A percentile compares a stretch with the other conserved stretches of the same genome.
Evolutionary conservation across 2,113 vertebrate species (phyloP).

Genomic region (Phoenicopterus ruber): DNA sequence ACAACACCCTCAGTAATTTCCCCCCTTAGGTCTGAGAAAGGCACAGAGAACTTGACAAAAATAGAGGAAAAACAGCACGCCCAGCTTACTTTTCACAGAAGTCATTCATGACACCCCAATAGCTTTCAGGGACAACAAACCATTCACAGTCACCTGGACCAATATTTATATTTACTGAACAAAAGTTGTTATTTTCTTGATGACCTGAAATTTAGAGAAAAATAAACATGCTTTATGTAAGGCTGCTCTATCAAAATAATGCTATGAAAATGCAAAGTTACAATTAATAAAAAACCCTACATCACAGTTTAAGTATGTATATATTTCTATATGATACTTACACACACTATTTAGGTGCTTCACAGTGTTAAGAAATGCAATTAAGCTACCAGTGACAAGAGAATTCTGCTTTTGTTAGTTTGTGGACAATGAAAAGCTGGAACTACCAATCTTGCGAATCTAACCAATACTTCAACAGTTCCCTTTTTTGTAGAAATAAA

Average conservation of each 20-base stretch:
- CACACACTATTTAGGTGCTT: neutral
- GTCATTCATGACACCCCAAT: constrained; percentile 96
- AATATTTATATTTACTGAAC: constrained; percentile 98
- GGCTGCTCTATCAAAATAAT: neutral
- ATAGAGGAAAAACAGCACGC: neutral
- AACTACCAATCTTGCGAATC: neutral
- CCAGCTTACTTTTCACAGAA: constrained; percentile 95
- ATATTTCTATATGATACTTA: neutral
- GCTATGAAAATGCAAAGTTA: neutral
- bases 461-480: neutral
- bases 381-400: neutral
- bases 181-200: constrained; percentile 99
- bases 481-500: neutral
- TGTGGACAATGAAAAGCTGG: neutral
- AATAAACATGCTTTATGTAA: neutral
- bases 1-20: neutral
- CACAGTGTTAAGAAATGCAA: neutral
- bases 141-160: constrained; percentile 98
- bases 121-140: constrained; percentile 95
- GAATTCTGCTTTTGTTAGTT: neutral
- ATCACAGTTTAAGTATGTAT: neutral
- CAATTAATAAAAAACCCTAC: neutral
- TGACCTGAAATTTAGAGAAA: constrained; percentile 82
- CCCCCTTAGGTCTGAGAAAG: neutral
- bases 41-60: neutral